A percentile compares a stretch with the other conserved stretches of the same genome.
These are phyloP conservation scores for Ictidomys tridecemlineatus DNA, from an alignment of 2,113 vertebrate species.

Conservation along the genomic window DNA sequence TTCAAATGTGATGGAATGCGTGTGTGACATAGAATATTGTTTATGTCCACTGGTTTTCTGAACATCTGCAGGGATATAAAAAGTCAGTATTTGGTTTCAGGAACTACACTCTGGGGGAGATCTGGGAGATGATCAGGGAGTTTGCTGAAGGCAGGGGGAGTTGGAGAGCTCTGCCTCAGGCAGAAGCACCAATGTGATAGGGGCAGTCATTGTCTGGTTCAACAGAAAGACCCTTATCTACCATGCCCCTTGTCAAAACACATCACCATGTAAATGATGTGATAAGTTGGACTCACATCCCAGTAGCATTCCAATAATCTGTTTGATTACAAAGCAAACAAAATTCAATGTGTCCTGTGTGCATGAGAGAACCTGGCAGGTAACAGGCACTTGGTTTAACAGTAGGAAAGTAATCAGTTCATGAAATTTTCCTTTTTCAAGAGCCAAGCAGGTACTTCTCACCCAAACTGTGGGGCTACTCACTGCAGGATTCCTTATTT, in stretches of 20 bases:
- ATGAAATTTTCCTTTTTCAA: neutral
- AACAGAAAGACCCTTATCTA: neutral
- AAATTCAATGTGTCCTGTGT: neutral
- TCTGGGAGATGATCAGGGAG: neutral
- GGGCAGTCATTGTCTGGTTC: neutral
- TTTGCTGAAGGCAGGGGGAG: neutral
- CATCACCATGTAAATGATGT: neutral
- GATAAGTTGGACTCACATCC: neutral
- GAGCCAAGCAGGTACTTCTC: neutral
- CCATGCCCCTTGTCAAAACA: neutral
- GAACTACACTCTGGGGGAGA: neutral
- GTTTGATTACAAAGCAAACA: neutral
- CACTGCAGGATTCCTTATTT: too few species aligned
- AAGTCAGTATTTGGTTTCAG: neutral
- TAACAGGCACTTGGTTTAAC: neutral
- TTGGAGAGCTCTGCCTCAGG: neutral
- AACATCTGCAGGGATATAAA: neutral
- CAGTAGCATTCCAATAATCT: neutral
- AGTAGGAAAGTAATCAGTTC: neutral
- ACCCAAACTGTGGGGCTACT: neutral
- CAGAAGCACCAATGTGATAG: neutral
- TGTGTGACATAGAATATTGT: neutral
- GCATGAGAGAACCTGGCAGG: neutral
- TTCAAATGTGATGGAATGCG: neutral
- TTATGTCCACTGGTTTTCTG: neutral